Evolutionary conservation across 2,888 invertebrate species (phyloP).

Genomic region (Aleiodes alternator): DNA sequence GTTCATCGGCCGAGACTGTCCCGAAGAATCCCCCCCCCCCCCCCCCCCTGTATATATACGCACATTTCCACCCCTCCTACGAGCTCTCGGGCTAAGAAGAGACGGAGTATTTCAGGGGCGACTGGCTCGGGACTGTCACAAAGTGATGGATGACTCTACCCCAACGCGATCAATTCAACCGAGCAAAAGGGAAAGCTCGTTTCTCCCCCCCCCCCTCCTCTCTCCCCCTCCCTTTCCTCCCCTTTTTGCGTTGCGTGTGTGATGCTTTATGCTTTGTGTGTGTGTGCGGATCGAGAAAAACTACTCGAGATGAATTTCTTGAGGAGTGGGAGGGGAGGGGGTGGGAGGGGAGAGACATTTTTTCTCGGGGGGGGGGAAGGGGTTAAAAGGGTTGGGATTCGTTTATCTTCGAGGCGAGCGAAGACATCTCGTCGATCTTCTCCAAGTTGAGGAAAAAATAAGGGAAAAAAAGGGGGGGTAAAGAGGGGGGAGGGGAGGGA

Average conservation of each 20-base stretch:
- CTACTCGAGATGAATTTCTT: slow-evolving; percentile 27
- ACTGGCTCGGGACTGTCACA: slow-evolving; percentile 72
- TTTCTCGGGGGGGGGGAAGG: background rate
- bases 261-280: background rate
- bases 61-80: slow-evolving; percentile 42
- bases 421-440: slow-evolving; percentile 56
- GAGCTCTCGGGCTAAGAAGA: slow-evolving; percentile 53
- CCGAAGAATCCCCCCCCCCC: slow-evolving; percentile 42
- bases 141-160: slow-evolving; percentile 74
- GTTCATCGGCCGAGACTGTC: slow-evolving; percentile 62
- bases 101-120: slow-evolving; percentile 65
- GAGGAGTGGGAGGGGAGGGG: background rate
- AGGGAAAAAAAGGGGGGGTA: background rate
- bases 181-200: slow-evolving; percentile 30
- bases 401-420: slow-evolving; percentile 56
- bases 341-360: background rate
- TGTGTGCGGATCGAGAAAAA: slow-evolving; percentile 21
- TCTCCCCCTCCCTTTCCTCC: slow-evolving; percentile 28
- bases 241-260: too few species aligned
- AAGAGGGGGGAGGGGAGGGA: too few species aligned
- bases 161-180: slow-evolving; percentile 67
- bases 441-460: slow-evolving; percentile 7
- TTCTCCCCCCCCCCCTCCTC: slow-evolving; percentile 19
- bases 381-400: slow-evolving; percentile 25
- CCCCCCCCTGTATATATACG: too few species aligned